Evolutionary conservation across 2,797 vertebrate species (phyloP).

Genomic region (Miichthys miiuy): DNA sequence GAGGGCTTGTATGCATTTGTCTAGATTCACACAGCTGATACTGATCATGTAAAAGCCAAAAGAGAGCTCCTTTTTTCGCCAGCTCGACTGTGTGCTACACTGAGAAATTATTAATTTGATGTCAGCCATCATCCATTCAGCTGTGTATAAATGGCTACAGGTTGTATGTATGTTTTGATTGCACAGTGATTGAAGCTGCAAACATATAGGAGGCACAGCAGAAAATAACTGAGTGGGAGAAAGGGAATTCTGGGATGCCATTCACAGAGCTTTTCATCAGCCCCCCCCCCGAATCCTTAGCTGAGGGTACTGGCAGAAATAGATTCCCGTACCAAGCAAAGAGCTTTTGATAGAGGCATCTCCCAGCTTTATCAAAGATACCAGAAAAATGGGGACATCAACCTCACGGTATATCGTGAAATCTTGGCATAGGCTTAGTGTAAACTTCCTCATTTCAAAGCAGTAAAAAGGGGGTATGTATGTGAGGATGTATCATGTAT

Average conservation of each 20-base stretch:
- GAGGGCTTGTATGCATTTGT: conserved; percentile 37
- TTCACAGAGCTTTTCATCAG: conserved; percentile 62
- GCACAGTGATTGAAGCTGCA: conserved; percentile 48
- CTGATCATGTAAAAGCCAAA: conserved; percentile 43
- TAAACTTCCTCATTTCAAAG: conserved; percentile 45
- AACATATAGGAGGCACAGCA: conserved; percentile 33
- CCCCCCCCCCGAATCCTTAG: conserved; percentile 24
- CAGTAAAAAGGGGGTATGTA: background rate
- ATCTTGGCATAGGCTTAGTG: conserved; percentile 21
- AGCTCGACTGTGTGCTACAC: conserved; percentile 16
- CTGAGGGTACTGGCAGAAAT: conserved; percentile 58
- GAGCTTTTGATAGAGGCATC: conserved; percentile 63
- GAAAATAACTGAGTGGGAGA: conserved; percentile 27
- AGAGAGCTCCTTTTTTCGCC: conserved; percentile 14
- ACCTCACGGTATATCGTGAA: conserved; percentile 20
- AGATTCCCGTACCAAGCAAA: conserved; percentile 41
- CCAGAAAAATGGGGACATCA: conserved; percentile 38
- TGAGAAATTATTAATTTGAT: conserved; percentile 60
- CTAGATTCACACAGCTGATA: conserved; percentile 38
- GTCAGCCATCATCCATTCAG: conserved; percentile 54
- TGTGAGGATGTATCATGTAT: conserved; percentile 17
- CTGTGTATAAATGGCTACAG: conserved; percentile 50
- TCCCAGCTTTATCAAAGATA: conserved; percentile 65
- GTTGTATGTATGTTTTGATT: conserved; percentile 56
- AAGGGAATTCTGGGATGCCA: conserved; percentile 51